A percentile compares a stretch with the other conserved stretches of the same genome.
Evolutionary conservation across 2,113 vertebrate genomes (phyloP).

Genomic region (Xiphophorus couchianus): DNA sequence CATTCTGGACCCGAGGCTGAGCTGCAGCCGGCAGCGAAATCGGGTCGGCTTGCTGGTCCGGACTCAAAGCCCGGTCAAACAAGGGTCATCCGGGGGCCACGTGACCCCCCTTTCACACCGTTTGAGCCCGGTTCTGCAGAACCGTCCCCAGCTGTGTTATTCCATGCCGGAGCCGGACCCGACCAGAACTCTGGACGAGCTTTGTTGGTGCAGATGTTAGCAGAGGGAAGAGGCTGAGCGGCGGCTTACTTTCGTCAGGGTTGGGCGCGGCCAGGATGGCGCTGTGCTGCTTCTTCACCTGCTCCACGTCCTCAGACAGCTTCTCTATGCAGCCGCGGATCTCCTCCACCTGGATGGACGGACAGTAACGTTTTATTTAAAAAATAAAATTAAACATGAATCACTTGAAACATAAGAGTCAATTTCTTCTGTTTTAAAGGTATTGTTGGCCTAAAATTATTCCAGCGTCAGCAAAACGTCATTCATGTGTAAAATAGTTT

Average conservation of each 20-base stretch:
- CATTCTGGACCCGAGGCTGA: not conserved
- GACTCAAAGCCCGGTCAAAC: not conserved
- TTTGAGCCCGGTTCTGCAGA: not conserved
- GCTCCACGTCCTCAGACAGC: constrained; percentile 92
- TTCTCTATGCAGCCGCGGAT: constrained; percentile 93
- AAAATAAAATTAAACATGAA: no score
- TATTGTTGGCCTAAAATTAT: no score
- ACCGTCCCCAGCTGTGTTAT: not conserved
- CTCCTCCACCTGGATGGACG: constrained; percentile 85
- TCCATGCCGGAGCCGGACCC: not conserved
- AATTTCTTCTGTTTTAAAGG: no score
- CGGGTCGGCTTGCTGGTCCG: not conserved
- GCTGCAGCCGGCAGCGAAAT: no score
- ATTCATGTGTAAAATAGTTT: no score
- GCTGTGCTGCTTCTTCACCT: constrained; percentile 95
- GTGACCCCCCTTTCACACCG: not conserved
- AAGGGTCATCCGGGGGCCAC: not conserved
- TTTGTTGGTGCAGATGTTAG: not conserved
- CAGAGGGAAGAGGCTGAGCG: not conserved
- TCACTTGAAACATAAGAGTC: no score
- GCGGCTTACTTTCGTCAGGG: constrained; percentile 89
- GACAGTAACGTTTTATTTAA: no score
- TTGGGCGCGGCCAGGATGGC: constrained; percentile 93
- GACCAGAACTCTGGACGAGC: not conserved
- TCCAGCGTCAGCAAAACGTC: no score